phyloP scores from a whole-genome alignment of 1,140 invertebrate species.

The Scaptodrosophila lebanonensis region DNA sequence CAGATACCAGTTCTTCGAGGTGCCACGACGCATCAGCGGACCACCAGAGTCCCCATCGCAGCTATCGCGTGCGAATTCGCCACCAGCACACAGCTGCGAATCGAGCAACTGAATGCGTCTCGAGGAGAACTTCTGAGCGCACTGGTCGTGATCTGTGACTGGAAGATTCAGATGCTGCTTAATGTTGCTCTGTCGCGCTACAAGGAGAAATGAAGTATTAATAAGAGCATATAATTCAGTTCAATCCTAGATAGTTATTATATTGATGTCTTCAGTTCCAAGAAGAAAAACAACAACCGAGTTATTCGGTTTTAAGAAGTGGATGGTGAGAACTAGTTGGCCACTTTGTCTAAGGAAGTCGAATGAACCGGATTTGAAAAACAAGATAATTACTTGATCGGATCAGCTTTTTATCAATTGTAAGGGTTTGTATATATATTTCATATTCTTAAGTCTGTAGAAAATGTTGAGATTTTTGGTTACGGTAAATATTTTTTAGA shows the following conservation, averaged over 20 bases:
- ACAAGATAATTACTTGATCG: neutral
- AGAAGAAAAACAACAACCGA: neutral
- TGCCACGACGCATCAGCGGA: conserved; percentile 82
- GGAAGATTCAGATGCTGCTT: conserved; percentile 81
- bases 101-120: conserved; percentile 37
- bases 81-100: conserved; percentile 83
- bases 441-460: no score
- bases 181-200: conserved; percentile 77
- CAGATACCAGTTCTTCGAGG: conserved; percentile 72
- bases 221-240: neutral
- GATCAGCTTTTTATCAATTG: no score
- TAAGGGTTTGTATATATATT: no score
- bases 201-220: neutral
- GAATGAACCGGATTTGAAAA: neutral
- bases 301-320: neutral
- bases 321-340: neutral
- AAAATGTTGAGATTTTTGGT: no score
- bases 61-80: conserved; percentile 81
- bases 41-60: conserved; percentile 88
- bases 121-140: conserved; percentile 78
- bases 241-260: neutral
- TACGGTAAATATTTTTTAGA: no score
- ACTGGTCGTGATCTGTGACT: conserved; percentile 77
- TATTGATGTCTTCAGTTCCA: neutral
- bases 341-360: neutral